Evolutionary conservation across 2,797 vertebrate species (phyloP).

Genomic region (Nannoperca australis): DNA sequence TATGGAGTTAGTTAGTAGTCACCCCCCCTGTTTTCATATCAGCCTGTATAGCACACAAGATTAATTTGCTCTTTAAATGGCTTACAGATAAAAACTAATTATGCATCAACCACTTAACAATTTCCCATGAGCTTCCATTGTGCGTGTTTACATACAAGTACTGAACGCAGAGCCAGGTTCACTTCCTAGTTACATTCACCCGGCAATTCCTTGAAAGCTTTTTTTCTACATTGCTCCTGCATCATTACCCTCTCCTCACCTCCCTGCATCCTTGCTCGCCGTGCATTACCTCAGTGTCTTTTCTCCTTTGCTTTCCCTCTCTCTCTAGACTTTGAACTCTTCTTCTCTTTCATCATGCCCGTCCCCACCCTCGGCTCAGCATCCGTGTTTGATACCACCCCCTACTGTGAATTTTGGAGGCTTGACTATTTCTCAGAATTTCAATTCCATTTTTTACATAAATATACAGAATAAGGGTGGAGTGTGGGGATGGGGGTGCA

Average conservation of each 20-base stretch:
- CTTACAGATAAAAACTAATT: conserved; percentile 71
- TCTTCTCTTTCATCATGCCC: conserved; percentile 71
- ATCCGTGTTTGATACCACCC: not conserved
- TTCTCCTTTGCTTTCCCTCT: conserved; percentile 37
- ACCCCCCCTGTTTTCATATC: conserved; percentile 19
- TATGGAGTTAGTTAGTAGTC: not conserved
- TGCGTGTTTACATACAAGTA: conserved; percentile 55
- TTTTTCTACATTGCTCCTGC: conserved; percentile 50
- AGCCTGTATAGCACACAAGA: conserved; percentile 8
- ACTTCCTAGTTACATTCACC: conserved; percentile 54
- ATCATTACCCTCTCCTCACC: conserved; percentile 48
- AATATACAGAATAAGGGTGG: conserved; percentile 10
- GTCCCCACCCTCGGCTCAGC: conserved; percentile 38
- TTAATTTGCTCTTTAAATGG: conserved; percentile 68
- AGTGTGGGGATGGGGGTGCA: not conserved
- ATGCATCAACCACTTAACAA: conserved; percentile 66
- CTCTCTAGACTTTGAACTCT: conserved; percentile 67
- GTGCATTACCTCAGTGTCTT: conserved; percentile 40
- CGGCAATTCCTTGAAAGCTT: conserved; percentile 64
- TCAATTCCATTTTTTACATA: conserved; percentile 41
- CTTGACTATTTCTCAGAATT: conserved; percentile 37
- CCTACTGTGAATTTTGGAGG: conserved; percentile 56
- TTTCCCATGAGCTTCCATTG: conserved; percentile 62
- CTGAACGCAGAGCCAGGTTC: conserved; percentile 40
- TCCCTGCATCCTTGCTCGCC: conserved; percentile 24